These are phyloP conservation scores for Tenthredo notha DNA, from an alignment of 2,888 invertebrate genomes.

Conservation along the genomic window DNA sequence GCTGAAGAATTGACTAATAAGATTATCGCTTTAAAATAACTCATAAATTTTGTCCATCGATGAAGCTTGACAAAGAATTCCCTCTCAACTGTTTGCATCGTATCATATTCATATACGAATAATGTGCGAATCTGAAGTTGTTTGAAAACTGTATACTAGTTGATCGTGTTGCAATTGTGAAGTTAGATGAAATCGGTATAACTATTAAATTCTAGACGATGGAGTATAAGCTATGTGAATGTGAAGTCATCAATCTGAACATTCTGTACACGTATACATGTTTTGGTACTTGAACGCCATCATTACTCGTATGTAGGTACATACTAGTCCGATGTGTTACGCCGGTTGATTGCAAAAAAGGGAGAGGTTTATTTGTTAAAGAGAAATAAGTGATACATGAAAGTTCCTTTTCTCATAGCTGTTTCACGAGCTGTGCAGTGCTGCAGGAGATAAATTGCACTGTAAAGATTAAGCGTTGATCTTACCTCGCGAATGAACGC, in stretches of 20 bases:
- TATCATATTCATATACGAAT: background rate
- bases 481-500: background rate
- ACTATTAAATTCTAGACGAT: slow-evolving; percentile 8
- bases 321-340: background rate
- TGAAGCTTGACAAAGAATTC: background rate
- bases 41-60: background rate
- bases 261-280: background rate
- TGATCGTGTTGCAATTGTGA: background rate
- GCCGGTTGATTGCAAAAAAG: slow-evolving; percentile 7
- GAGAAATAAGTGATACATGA: background rate
- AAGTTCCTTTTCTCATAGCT: background rate
- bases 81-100: background rate
- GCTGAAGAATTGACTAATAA: background rate
- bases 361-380: slow-evolving; percentile 12
- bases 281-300: background rate
- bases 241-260: background rate
- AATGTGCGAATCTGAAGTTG: background rate
- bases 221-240: background rate
- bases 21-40: background rate
- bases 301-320: background rate
- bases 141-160: background rate
- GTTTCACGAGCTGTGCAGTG: slow-evolving; percentile 2
- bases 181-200: background rate
- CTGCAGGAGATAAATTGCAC: slow-evolving; percentile 15
- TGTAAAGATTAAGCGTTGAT: slow-evolving; percentile 14